phyloP scores from a whole-genome alignment of 2,888 invertebrate species.

The Mantis religiosa region DNA sequence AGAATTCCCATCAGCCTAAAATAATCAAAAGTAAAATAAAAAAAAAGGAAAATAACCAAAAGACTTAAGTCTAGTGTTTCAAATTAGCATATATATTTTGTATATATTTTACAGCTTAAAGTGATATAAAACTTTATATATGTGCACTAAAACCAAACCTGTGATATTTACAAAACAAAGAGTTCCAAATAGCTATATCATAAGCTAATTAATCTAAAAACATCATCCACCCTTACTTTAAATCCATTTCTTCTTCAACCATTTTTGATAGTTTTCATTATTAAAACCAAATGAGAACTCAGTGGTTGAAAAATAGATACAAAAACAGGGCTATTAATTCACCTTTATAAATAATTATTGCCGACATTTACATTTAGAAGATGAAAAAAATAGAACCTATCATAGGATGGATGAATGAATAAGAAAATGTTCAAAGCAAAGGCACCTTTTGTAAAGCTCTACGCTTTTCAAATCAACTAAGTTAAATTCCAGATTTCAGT shows the following conservation, averaged over 20 bases:
- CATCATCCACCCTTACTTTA: not conserved
- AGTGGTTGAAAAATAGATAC: not conserved
- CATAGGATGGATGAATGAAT: not conserved
- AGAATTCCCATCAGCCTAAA: not conserved
- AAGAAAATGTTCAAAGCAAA: not conserved
- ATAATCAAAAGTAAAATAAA: not conserved
- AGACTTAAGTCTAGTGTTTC: not conserved
- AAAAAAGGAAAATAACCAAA: too few species aligned
- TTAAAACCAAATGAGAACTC: not conserved
- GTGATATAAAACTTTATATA: not conserved
- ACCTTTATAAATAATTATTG: not conserved
- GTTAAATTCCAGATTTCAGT: not conserved
- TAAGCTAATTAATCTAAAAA: not conserved
- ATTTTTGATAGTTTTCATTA: not conserved
- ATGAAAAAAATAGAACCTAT: not conserved
- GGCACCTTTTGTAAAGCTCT: not conserved
- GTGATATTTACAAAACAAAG: not conserved
- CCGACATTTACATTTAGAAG: not conserved
- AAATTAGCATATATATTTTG: not conserved
- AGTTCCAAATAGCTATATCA: not conserved
- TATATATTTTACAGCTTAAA: not conserved
- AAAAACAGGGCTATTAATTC: not conserved
- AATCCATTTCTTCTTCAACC: not conserved
- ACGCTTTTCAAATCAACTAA: not conserved
- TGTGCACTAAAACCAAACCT: not conserved